Percentiles rank a stretch among this genome's conserved stretches.
Conservation (phyloP, 2,113 vertebrate genomes). For the Pachyramphus minor region DNA sequence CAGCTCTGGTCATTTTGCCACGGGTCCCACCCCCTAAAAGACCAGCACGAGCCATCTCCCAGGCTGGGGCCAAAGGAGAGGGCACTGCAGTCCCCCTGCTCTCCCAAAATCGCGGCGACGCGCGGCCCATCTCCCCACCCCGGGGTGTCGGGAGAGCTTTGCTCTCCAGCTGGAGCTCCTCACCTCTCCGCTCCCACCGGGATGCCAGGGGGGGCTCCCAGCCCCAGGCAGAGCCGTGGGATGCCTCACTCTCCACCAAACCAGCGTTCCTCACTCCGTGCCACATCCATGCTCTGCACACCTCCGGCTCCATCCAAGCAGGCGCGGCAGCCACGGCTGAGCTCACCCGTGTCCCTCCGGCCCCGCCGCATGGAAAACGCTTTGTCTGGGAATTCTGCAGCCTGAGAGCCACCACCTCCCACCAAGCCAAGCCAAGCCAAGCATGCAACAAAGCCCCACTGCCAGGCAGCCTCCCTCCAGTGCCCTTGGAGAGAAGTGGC, state of each 20-base stretch:
- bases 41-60: not conserved
- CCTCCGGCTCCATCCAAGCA: not conserved
- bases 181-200: fast-evolving
- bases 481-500: not conserved
- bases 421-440: not conserved
- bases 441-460: not conserved
- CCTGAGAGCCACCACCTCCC: not conserved
- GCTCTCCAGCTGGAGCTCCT: not conserved
- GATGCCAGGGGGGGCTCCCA: not conserved
- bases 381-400: not conserved
- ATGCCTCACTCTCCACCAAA: not conserved
- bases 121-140: fast-evolving
- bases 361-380: fast-evolving
- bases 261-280: fast-evolving
- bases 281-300: fast-evolving
- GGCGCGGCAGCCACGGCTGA: not conserved
- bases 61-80: not conserved
- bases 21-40: not conserved
- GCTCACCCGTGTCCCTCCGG: fast-evolving
- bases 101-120: not conserved
- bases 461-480: not conserved
- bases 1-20: not conserved
- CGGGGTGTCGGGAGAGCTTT: fast-evolving
- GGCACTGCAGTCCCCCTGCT: not conserved
- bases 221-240: fast-evolving